Percentiles rank a stretch among this genome's conserved stretches.
Conservation (phyloP, 2,113 vertebrate genomes). For the Eurypyga helias region DNA sequence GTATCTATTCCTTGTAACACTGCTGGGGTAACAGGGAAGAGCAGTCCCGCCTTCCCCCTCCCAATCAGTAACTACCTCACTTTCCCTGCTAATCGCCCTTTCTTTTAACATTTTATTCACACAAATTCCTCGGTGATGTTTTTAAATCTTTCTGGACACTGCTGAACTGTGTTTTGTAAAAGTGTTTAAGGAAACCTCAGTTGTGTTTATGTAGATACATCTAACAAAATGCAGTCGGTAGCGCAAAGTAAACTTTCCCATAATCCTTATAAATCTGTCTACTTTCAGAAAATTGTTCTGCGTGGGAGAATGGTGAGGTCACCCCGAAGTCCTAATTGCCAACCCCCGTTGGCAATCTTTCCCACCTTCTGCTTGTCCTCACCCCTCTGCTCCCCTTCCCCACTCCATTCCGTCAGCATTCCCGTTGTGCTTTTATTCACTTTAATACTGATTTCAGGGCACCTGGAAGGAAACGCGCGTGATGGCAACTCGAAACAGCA, state of each 20-base stretch:
- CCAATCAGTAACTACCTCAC: not conserved
- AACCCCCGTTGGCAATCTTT: slow-evolving; percentile 4
- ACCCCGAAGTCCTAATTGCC: not conserved
- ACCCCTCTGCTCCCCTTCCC: slow-evolving; percentile 16
- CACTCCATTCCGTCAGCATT: not conserved
- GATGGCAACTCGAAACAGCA: not conserved
- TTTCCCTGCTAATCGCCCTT: not conserved
- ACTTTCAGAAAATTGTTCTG: slow-evolving; percentile 36
- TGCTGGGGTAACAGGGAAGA: not conserved
- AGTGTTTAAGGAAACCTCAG: slow-evolving; percentile 12
- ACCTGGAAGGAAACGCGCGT: not conserved
- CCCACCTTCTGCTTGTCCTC: slow-evolving; percentile 39
- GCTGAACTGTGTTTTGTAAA: not conserved
- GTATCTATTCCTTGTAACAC: not conserved
- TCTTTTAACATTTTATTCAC: not conserved
- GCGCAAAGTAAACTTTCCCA: slow-evolving; percentile 51
- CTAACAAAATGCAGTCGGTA: slow-evolving; percentile 31
- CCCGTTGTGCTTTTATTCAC: not conserved
- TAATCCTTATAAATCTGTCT: slow-evolving; percentile 52
- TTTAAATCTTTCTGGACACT: not conserved
- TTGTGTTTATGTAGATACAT: not conserved
- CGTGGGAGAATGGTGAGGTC: slow-evolving; percentile 55
- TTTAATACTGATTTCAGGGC: not conserved
- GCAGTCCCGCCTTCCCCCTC: not conserved
- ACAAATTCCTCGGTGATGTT: not conserved